Evolutionary conservation across 2,888 invertebrate species (phyloP).

Genomic region (Xanthia icteritia): DNA sequence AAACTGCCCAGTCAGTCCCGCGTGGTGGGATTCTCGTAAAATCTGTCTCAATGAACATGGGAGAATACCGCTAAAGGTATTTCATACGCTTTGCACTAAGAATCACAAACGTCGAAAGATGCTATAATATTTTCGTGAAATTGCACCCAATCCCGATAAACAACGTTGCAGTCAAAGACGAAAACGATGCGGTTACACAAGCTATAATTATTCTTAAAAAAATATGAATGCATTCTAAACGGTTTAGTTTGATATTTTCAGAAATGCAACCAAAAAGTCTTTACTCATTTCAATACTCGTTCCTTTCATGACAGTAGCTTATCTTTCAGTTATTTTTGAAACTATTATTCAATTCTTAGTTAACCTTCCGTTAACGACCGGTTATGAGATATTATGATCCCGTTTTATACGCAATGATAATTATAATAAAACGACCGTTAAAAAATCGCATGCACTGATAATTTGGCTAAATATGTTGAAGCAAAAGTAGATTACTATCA

Average conservation of each 20-base stretch:
- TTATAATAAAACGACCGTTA: slow-evolving; percentile 14
- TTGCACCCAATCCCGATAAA: neutral
- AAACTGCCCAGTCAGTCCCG: neutral
- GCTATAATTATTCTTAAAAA: neutral
- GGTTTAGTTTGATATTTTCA: neutral
- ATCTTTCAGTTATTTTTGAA: slow-evolving; percentile 18
- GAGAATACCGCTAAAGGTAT: neutral
- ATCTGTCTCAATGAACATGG: slow-evolving; percentile 2
- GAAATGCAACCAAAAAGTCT: neutral
- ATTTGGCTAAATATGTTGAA: slow-evolving; percentile 10
- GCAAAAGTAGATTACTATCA: slow-evolving; percentile 5
- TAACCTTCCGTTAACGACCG: neutral
- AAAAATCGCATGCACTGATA: slow-evolving; percentile 20
- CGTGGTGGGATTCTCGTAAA: neutral
- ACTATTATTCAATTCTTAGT: slow-evolving; percentile 16
- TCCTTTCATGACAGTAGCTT: neutral
- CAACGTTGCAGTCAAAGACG: neutral
- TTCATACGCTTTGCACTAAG: neutral
- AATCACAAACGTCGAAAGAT: neutral
- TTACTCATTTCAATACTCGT: neutral
- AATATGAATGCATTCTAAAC: neutral
- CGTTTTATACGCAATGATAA: neutral
- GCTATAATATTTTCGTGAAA: neutral
- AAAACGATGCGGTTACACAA: neutral
- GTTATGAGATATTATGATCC: slow-evolving; percentile 16